Conservation (phyloP, 2,888 invertebrate genomes). For the Drosophila cognata region DNA sequence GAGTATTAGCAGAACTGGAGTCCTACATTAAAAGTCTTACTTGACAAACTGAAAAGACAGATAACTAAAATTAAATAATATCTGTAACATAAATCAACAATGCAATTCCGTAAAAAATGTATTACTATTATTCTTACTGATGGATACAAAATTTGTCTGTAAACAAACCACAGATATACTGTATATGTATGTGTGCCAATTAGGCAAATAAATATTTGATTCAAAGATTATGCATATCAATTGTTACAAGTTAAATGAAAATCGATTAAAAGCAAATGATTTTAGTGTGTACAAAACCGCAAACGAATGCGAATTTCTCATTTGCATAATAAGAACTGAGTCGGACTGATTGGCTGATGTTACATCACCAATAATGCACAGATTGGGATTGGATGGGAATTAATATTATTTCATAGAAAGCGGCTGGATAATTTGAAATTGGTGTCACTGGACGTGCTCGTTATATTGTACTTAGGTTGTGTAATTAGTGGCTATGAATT, state of each 20-base stretch:
- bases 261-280: constrained; percentile 5
- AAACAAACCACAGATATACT: not conserved
- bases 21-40: not conserved
- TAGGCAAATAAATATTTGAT: not conserved
- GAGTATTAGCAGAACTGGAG: not conserved
- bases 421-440: not conserved
- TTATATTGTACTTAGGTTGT: not conserved
- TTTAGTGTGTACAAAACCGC: constrained; percentile 4
- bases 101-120: not conserved
- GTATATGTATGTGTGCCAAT: not conserved
- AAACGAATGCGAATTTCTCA: not conserved
- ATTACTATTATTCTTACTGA: not conserved
- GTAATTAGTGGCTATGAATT: not conserved
- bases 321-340: constrained; percentile 26
- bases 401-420: not conserved
- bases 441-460: not conserved
- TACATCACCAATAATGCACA: not conserved
- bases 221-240: not conserved
- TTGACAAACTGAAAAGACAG: not conserved
- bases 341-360: constrained; percentile 25
- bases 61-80: not conserved
- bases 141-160: not conserved
- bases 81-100: not conserved
- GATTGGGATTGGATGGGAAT: not conserved
- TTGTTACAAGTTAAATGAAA: not conserved